Evolutionary conservation across 2,113 vertebrate genomes (phyloP).

Genomic region (Pygoscelis antarcticus): DNA sequence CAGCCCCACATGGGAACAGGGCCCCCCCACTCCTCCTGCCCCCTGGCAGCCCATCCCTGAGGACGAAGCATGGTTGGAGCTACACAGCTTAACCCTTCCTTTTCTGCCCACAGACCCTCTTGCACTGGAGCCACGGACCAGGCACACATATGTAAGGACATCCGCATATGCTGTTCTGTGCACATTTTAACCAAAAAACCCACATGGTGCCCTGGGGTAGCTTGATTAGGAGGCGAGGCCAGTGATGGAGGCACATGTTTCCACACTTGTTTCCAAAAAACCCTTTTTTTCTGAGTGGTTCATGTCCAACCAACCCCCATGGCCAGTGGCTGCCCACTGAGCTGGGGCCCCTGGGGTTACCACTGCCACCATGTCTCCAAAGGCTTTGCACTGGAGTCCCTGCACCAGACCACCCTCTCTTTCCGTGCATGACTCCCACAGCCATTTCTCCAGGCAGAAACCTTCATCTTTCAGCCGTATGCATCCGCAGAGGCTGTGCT

Average conservation of each 20-base stretch:
- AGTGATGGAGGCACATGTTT: neutral
- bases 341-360: neutral
- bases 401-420: neutral
- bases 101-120: neutral
- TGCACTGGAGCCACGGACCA: neutral
- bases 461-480: neutral
- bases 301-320: neutral
- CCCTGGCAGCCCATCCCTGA: neutral
- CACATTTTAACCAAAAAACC: neutral
- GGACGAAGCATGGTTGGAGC: neutral
- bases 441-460: neutral
- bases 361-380: neutral
- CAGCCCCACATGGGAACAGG: neutral
- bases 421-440: rapidly evolving
- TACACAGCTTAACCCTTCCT: neutral
- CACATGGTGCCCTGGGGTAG: neutral
- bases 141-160: neutral
- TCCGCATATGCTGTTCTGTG: neutral
- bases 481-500: neutral
- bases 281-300: neutral
- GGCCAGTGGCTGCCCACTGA: neutral
- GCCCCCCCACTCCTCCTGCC: neutral
- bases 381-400: neutral
- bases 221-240: rapidly evolving
- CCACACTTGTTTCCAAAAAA: neutral